Percentiles rank a stretch among this genome's conserved stretches.
phyloP scores from a whole-genome alignment of 2,113 vertebrate species.

The Alouatta palliata region DNA sequence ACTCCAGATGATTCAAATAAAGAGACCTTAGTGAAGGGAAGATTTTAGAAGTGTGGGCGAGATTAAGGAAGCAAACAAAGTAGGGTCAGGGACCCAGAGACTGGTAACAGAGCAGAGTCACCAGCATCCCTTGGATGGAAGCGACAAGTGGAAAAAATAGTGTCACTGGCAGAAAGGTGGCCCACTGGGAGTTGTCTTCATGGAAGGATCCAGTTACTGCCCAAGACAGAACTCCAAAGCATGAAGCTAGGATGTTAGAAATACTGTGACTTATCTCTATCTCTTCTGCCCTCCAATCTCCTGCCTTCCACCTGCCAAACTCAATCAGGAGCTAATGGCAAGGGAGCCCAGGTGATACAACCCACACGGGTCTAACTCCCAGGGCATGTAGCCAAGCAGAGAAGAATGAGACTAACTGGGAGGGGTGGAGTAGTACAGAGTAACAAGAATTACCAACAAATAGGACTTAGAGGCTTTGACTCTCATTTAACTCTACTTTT shows the following conservation, averaged over 20 bases:
- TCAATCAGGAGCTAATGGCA: background rate
- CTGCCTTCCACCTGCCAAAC: background rate
- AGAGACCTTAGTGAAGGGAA: background rate
- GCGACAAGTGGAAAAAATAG: background rate
- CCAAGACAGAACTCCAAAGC: background rate
- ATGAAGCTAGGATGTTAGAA: background rate
- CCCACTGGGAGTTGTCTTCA: background rate
- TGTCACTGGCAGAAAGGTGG: background rate
- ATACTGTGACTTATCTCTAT: background rate
- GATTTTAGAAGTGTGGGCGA: background rate
- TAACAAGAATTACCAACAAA: background rate
- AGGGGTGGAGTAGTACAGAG: background rate
- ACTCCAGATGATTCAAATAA: background rate
- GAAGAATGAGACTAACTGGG: background rate
- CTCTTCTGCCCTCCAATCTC: background rate
- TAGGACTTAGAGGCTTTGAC: background rate
- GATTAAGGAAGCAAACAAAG: no score
- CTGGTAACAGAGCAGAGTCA: background rate
- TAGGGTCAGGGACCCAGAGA: background rate
- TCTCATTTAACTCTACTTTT: background rate
- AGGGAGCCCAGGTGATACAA: background rate
- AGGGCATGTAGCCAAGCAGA: background rate
- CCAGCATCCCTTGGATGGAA: background rate
- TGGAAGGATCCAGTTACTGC: background rate
- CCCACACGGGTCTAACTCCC: background rate